Percentiles rank a stretch among this genome's conserved stretches.
Evolutionary conservation across 2,113 vertebrate species (phyloP).

Genomic region (Corapipo altera): DNA sequence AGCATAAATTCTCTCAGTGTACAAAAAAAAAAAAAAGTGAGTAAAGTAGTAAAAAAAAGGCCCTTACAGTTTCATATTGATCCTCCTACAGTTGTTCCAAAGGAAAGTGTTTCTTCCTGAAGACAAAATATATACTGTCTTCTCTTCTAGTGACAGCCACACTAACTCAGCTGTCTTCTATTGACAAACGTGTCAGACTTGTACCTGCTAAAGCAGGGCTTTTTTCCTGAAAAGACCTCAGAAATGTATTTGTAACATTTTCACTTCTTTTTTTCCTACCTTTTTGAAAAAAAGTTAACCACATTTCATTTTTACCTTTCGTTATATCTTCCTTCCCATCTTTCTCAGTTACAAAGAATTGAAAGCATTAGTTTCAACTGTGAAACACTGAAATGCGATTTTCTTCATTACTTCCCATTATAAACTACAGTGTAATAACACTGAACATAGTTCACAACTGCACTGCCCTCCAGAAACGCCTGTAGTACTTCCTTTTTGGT

Average conservation of each 20-base stretch:
- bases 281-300: not conserved
- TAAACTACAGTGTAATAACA: not conserved
- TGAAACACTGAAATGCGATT: not conserved
- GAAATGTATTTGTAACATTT: not conserved
- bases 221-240: not conserved
- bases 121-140: not conserved
- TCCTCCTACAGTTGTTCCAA: not conserved
- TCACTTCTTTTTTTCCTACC: not conserved
- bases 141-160: not conserved
- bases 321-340: not conserved
- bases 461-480: not conserved
- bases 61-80: not conserved
- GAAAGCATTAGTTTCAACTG: not conserved
- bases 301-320: not conserved
- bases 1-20: not conserved
- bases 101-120: conserved; percentile 3
- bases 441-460: not conserved
- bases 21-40: not conserved
- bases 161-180: conserved; percentile 3
- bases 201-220: not conserved
- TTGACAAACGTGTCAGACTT: not conserved
- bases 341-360: not conserved
- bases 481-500: not conserved
- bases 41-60: not conserved
- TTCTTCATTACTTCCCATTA: not conserved